phyloP scores from a whole-genome alignment of 23 tunicate genomes.

The Halocynthia aurantium region DNA sequence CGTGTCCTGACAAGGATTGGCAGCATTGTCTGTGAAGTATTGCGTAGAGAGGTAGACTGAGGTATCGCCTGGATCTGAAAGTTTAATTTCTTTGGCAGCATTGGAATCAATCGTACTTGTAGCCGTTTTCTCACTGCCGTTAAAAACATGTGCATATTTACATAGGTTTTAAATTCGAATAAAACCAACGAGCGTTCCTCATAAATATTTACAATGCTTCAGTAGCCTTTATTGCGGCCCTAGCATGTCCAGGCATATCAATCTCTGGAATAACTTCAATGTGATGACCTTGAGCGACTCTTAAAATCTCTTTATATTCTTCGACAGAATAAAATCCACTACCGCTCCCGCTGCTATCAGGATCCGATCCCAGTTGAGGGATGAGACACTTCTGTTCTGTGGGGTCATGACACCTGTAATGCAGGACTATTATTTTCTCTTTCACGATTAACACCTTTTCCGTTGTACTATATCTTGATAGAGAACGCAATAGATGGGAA shows the following conservation, averaged over 20 bases:
- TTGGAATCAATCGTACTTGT: not conserved
- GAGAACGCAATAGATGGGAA: too few relatives aligned
- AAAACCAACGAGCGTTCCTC: not conserved
- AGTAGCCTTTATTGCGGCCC: constrained; percentile 70
- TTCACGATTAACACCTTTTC: too few relatives aligned
- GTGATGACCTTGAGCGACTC: constrained; percentile 39
- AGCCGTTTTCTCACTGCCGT: not conserved
- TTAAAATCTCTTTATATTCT: constrained; percentile 65
- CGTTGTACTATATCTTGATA: too few relatives aligned
- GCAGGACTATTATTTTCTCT: too few relatives aligned
- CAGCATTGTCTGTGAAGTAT: constrained; percentile 81
- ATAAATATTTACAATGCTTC: constrained; percentile 42
- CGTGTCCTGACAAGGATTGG: constrained; percentile 72
- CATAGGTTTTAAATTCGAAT: not conserved
- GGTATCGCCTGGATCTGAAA: constrained; percentile 46
- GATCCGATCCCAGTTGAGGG: constrained; percentile 94
- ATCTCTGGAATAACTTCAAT: constrained; percentile 72
- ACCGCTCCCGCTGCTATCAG: constrained; percentile 33
- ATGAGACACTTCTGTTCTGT: constrained; percentile 31
- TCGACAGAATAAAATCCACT: constrained; percentile 48
- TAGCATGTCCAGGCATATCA: constrained; percentile 86
- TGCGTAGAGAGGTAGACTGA: constrained; percentile 58
- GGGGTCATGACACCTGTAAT: constrained; percentile 27
- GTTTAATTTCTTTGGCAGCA: constrained; percentile 22
- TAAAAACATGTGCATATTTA: not conserved